These are phyloP conservation scores for Autographa pulchrina DNA, from an alignment of 2,888 invertebrate species.

Conservation along the genomic window DNA sequence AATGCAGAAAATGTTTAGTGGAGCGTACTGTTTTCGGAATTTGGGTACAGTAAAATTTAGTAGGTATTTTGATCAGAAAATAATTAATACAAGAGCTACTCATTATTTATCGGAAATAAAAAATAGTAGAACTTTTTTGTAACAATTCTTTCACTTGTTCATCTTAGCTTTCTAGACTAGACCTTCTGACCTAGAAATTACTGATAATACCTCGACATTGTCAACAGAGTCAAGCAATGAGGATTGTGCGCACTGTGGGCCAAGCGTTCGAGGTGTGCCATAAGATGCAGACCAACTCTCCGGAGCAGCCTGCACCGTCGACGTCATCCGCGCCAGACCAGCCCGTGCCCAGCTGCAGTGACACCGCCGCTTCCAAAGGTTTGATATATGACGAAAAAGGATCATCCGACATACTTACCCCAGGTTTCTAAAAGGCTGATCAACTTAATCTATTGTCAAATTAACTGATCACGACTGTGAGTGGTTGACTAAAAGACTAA, in stretches of 20 bases:
- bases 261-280: constrained; percentile 99
- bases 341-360: constrained; percentile 68
- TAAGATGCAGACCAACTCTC: constrained; percentile 93
- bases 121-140: no score
- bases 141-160: no score
- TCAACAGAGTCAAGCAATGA: constrained; percentile 98
- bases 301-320: constrained; percentile 78
- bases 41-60: neutral
- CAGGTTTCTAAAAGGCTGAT: no score
- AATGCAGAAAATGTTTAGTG: neutral
- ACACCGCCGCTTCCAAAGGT: constrained; percentile 78
- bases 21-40: neutral
- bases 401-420: constrained; percentile 20
- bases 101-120: neutral
- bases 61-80: neutral
- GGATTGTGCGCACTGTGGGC: constrained; percentile 99
- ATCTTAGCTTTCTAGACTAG: no score
- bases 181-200: neutral
- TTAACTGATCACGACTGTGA: no score
- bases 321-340: constrained; percentile 80
- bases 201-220: neutral
- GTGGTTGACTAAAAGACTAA: no score
- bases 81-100: neutral
- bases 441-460: no score
- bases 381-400: constrained; percentile 51